These are phyloP conservation scores for Rhyacophila evoluta DNA, from an alignment of 2,888 invertebrate species.

Conservation along the genomic window DNA sequence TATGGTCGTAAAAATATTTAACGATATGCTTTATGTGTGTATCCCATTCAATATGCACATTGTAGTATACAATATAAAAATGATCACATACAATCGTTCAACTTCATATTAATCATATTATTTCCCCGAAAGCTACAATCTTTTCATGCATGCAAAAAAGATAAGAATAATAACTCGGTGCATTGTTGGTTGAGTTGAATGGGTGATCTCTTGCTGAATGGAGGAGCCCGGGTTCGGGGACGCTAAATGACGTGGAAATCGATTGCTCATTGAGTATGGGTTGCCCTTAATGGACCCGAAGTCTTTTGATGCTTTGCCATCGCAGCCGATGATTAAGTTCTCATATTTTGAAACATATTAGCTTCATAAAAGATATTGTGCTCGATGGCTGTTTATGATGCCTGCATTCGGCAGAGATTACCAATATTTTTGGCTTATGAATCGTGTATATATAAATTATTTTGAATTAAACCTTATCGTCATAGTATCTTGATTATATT, in stretches of 20 bases:
- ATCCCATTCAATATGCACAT: neutral
- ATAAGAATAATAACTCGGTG: slow-evolving; percentile 26
- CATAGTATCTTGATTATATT: too few relatives aligned
- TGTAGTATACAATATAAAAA: neutral
- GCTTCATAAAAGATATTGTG: slow-evolving; percentile 20
- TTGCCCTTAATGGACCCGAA: slow-evolving; percentile 42
- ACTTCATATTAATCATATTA: slow-evolving; percentile 19
- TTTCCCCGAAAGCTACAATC: slow-evolving; percentile 20
- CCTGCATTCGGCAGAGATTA: neutral
- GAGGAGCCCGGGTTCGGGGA: slow-evolving; percentile 30
- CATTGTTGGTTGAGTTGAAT: slow-evolving; percentile 32
- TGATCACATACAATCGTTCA: neutral
- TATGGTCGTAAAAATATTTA: neutral
- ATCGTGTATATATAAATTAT: too few relatives aligned
- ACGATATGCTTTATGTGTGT: neutral
- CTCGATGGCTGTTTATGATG: neutral
- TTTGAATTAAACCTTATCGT: too few relatives aligned
- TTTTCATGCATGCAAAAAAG: slow-evolving; percentile 21
- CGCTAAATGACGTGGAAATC: slow-evolving; percentile 43
- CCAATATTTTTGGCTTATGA: neutral
- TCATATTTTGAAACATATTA: slow-evolving; percentile 49
- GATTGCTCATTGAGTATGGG: slow-evolving; percentile 41
- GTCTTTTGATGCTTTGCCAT: slow-evolving; percentile 25
- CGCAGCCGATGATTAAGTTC: slow-evolving; percentile 38
- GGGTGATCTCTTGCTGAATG: slow-evolving; percentile 29